phyloP scores from a whole-genome alignment of 37 sponge, comb jelly and placozoan species.

The Bolinopsis microptera region DNA sequence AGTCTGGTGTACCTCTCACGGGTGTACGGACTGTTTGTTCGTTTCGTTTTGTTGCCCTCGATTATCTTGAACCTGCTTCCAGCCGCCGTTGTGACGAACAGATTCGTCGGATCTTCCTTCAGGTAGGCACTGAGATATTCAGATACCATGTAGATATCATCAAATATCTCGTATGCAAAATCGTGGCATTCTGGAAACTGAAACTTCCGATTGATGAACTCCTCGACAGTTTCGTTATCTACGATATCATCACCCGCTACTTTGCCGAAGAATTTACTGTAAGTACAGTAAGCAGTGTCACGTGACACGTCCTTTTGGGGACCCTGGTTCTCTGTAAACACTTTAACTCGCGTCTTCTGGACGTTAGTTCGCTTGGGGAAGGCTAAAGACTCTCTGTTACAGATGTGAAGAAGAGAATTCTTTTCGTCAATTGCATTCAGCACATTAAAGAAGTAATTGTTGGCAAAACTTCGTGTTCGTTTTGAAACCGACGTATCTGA shows the following conservation, averaged over 20 bases:
- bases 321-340: background rate
- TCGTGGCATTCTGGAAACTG: conserved; percentile 39
- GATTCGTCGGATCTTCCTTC: background rate
- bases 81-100: conserved; percentile 54
- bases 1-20: conserved; percentile 44
- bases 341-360: background rate
- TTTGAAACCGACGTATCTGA: conserved; percentile 9
- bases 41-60: background rate
- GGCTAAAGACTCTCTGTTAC: background rate
- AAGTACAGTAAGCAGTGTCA: conserved; percentile 18
- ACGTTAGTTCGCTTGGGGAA: background rate
- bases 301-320: background rate
- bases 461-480: background rate
- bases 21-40: conserved; percentile 23
- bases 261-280: background rate
- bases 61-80: conserved; percentile 42
- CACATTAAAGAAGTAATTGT: conserved; percentile 8
- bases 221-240: conserved; percentile 7
- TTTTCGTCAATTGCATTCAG: background rate
- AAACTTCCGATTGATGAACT: background rate
- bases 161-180: conserved; percentile 24
- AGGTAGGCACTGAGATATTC: background rate
- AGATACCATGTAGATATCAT: conserved; percentile 58
- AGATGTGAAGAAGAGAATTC: conserved; percentile 40
- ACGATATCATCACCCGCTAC: background rate